Base-by-base conservation (phyloP, 2,113 vertebrate genomes). In the Cyanoramphus novaezelandiae region DNA sequence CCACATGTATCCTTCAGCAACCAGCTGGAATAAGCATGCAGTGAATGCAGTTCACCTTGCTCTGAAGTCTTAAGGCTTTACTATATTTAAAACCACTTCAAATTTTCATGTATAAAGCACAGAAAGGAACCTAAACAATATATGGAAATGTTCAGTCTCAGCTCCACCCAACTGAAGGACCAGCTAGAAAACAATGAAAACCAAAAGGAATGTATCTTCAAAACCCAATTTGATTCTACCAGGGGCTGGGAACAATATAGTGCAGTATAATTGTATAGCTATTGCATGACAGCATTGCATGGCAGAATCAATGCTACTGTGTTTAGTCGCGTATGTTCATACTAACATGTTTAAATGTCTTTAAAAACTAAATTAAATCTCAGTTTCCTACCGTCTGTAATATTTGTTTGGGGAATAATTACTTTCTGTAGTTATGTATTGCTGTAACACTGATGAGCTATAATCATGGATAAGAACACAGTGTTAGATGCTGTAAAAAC, bases 1-100 rank as follows among this genome's bases (percentile, higher is more conserved):
- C 77, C 91, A 87, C 85, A n/a, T 11, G 23, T 44, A 85, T 79
- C 68, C 82, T 94, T 85, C 81, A 96, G 68, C 75, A 94, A 83
- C 21, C 43, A 60, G 50, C 41, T 50, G 23, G 44, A 85, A 68
- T 75, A 68, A 81, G 29, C 47, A 81, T 7, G 24, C 24, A 59
- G 57, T 6, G 19, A 89, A 76, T 15, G 68, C 35, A 64, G 33
- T 50, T 59, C 63, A 67, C 65, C 68, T 86, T 62, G 35, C 44
- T 77, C 46, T 46, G 12, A 6, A 64, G 80, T 77, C 81, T 77
- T 63, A 72, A 39, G 76, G 47, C 71, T 67, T 72, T 47, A 71
- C 77, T 49, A 28, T 25, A 79, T 90, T 59, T 27, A 64, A 94
- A 82, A 49, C 28, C 27, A 78, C 31, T 74, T 88, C 9, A 70